phyloP scores from a whole-genome alignment of 2,888 invertebrate genomes.

The Liposcelis brunnea region DNA sequence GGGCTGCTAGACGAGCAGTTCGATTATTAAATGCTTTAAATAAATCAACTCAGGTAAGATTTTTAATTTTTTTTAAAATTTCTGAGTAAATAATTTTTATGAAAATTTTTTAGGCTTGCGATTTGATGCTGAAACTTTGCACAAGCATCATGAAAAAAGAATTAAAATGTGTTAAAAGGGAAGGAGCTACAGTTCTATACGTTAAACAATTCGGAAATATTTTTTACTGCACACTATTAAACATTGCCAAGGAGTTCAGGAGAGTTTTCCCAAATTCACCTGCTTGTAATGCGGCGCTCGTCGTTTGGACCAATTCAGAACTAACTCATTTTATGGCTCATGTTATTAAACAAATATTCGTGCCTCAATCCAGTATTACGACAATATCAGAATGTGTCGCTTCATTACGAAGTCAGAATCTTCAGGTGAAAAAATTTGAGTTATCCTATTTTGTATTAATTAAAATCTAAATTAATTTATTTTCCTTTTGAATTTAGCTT shows the following conservation, averaged over 20 bases:
- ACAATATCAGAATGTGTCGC: slow-evolving; percentile 74
- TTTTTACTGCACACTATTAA: background rate
- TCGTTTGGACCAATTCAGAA: slow-evolving; percentile 83
- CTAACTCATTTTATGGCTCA: slow-evolving; percentile 61
- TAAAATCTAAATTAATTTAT: background rate
- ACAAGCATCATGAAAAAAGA: slow-evolving; percentile 66
- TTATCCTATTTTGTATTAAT: background rate
- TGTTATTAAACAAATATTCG: slow-evolving; percentile 74
- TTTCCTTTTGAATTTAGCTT: slow-evolving; percentile 25
- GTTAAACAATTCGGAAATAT: slow-evolving; percentile 56
- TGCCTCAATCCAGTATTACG: slow-evolving; percentile 70
- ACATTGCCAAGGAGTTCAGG: slow-evolving; percentile 1
- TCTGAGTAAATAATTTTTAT: slow-evolving; percentile 9
- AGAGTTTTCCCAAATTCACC: background rate
- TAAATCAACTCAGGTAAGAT: slow-evolving; percentile 38
- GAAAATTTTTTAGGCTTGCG: slow-evolving; percentile 44
- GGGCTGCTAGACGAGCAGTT: slow-evolving; percentile 70
- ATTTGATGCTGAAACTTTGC: slow-evolving; percentile 63
- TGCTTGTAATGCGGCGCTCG: slow-evolving; percentile 40
- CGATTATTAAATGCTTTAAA: slow-evolving; percentile 64
- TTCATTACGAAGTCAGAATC: slow-evolving; percentile 57
- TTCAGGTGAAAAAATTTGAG: slow-evolving; percentile 30
- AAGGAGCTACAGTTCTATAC: slow-evolving; percentile 64
- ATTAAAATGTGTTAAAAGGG: slow-evolving; percentile 59
- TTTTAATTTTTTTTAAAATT: slow-evolving; percentile 2